Base-by-base conservation (phyloP, 2,113 vertebrate species). In the Chamaea fasciata region DNA sequence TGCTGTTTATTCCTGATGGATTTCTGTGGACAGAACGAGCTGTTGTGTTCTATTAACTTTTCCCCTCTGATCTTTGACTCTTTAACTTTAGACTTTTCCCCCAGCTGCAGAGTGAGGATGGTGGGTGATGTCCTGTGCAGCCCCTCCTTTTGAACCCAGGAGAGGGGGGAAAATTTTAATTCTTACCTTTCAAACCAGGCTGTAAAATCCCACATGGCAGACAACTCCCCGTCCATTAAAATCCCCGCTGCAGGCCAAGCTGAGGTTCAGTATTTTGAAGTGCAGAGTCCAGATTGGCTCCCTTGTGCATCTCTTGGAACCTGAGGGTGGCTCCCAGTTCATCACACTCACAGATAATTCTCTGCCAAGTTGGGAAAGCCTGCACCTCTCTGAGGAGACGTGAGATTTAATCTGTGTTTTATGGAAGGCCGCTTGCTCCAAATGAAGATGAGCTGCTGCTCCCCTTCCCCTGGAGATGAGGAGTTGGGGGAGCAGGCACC, bases 361-460 rank as follows among this genome's bases (percentile, higher is more conserved):
- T 59, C 56, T 65, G 41, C 53, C 87, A 64, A 8, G 28, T 0
- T 59, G 35, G 9, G 9, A 15, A 24, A 41, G 6, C 3, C 41
- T 39, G 31, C 8, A 0, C 19, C 3, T 44, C 0, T 26, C 0
- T 31, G 26, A 74, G 65, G 56, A 70, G 62, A 18, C 9, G 0
- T 5, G 44, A 67, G 47, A 24, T 75, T 55, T 24, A 11, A 23
- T 64, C 27, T 63, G 27, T 53, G 4, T 6, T 84, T 75, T 35
- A 14, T 62, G 50, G 60, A n/a, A 65, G 62, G 15, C 31, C 53
- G 9, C 50, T 59, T 71, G 30, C 39, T 83, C 16, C 67, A 57
- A 26, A 13, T 71, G 27, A 37, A 33, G 68, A 31, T 23, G 27
- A 77, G 81, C 69, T 80, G 53, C 69, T 77, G 4, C 68, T 73